A percentile compares a stretch with the other conserved stretches of the same genome.
Evolutionary conservation across 2,113 vertebrate species (phyloP).

Genomic region (Amphiprion ocellaris): DNA sequence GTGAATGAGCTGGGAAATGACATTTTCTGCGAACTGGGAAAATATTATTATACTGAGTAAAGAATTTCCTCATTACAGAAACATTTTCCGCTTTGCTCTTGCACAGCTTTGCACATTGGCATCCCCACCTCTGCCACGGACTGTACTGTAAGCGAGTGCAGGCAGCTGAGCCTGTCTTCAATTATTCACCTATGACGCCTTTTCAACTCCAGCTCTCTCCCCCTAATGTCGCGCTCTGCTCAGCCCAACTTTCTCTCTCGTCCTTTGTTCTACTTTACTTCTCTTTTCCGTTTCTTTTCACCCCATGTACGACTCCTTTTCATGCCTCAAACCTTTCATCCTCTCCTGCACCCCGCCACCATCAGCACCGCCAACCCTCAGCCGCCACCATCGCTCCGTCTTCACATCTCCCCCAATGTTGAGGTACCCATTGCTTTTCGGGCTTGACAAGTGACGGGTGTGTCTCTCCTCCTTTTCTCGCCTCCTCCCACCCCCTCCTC

Average conservation of each 20-base stretch:
- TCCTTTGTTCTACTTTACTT: constrained; percentile 55
- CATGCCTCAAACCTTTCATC: constrained; percentile 78
- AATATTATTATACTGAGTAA: constrained; percentile 66
- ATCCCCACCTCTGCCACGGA: constrained; percentile 54
- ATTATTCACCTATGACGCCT: constrained; percentile 79
- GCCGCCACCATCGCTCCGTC: constrained; percentile 46
- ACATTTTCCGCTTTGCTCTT: constrained; percentile 65
- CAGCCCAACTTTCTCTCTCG: constrained; percentile 65
- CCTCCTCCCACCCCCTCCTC: constrained; percentile 46
- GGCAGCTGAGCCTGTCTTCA: constrained; percentile 68
- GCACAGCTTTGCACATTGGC: constrained; percentile 41
- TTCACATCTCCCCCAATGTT: constrained; percentile 61
- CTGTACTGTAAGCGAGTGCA: constrained; percentile 40
- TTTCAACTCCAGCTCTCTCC: constrained; percentile 64
- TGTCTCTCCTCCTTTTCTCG: constrained; percentile 48
- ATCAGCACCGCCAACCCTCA: constrained; percentile 22
- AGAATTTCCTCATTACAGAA: constrained; percentile 68
- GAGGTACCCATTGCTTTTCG: constrained; percentile 59
- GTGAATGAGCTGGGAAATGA: constrained; percentile 56
- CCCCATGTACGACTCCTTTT: constrained; percentile 68
- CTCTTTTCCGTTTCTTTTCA: constrained; percentile 71
- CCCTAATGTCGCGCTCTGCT: constrained; percentile 55
- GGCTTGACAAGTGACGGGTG: constrained; percentile 75
- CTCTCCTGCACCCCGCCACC: constrained; percentile 32
- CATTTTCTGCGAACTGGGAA: constrained; percentile 50